Evolutionary conservation across 1,140 invertebrate genomes (phyloP), one percentile per base, ranked within the genome.

Genomic region (Drosophila rhopaloa): DNA sequence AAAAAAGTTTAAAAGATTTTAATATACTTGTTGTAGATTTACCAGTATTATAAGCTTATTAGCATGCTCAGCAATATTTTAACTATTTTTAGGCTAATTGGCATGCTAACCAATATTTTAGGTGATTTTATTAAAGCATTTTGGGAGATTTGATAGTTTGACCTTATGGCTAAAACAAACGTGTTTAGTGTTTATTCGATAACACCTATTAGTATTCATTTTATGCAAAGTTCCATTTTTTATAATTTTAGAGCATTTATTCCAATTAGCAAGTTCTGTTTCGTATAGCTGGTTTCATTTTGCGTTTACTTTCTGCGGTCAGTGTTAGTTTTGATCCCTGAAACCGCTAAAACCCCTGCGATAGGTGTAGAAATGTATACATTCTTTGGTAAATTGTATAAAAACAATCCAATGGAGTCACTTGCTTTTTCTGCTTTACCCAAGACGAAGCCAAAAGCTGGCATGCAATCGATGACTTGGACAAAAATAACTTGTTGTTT

Each of bases 381-480:
- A 61, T 65, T 65, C 41, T 62, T 65, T 0, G 9, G 38, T 68
- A 19, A 44, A 44, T 53, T 43, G 65, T 16, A 37, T 63, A n/a
- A 67, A 43, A 44, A 41, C 24, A 48, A 50, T 44, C 46, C 63
- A 41, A 27, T 16, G 27, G 48, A 66, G 63, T 66, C 66, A 50
- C 66, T 73, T 46, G 66, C 53, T 58, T 41, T 73, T 73, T 58
- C 47, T 44, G 41, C 27, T 73, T 37, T n/a, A 59, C 10, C 19
- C 53, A 32, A 63, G 56, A 51, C 43, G 47, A 67, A 67, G 56
- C 14, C 46, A 51, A 58, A 59, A 59, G 54, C 50, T 59, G 46
- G 43, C 61, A 50, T 76, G 76, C 81, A 84, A 83, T 83, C 80
- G 71, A 84, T 83, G 74, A 75, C 59, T 81, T 63, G 57, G 60